Conservation (phyloP, 2,888 invertebrate genomes). For the Pristionchus fissidentatus region DNA sequence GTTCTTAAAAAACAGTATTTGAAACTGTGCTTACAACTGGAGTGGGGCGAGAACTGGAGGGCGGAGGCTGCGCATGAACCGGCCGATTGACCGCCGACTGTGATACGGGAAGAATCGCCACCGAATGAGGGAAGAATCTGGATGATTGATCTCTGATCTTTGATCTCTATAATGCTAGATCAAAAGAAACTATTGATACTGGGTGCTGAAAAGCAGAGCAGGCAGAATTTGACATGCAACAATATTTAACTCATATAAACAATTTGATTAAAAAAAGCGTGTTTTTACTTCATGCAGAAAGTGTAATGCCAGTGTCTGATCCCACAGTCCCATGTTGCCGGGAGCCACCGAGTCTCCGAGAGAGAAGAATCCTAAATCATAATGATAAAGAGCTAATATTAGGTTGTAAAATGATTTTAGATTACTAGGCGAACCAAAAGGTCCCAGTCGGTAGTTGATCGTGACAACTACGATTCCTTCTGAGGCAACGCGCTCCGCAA, state of each 20-base stretch:
- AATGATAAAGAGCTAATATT: not conserved
- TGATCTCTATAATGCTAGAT: too few species aligned
- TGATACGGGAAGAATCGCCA: constrained; percentile 63
- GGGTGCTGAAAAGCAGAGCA: too few species aligned
- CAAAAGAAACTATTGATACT: too few species aligned
- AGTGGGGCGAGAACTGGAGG: constrained; percentile 63
- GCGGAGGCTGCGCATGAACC: constrained; percentile 61
- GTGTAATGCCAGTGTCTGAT: constrained; percentile 60
- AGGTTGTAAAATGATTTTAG: not conserved
- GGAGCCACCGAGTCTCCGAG: constrained; percentile 60
- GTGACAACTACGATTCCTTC: constrained; percentile 65
- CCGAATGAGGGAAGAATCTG: constrained; percentile 62
- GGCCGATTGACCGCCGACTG: constrained; percentile 62
- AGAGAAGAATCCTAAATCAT: constrained; percentile 59
- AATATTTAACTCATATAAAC: too few species aligned
- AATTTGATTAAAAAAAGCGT: not conserved
- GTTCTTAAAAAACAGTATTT: too few species aligned
- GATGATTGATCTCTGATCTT: not conserved
- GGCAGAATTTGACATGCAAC: too few species aligned
- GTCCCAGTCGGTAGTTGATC: constrained; percentile 63
- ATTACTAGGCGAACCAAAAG: constrained; percentile 54
- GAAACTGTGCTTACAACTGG: constrained; percentile 60
- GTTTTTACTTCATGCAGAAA: constrained; percentile 64
- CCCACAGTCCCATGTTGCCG: constrained; percentile 66
- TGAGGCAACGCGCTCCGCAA: constrained; percentile 59